Conservation (phyloP, 2,113 vertebrate genomes). For the Lethenteron camtschaticum region DNA sequence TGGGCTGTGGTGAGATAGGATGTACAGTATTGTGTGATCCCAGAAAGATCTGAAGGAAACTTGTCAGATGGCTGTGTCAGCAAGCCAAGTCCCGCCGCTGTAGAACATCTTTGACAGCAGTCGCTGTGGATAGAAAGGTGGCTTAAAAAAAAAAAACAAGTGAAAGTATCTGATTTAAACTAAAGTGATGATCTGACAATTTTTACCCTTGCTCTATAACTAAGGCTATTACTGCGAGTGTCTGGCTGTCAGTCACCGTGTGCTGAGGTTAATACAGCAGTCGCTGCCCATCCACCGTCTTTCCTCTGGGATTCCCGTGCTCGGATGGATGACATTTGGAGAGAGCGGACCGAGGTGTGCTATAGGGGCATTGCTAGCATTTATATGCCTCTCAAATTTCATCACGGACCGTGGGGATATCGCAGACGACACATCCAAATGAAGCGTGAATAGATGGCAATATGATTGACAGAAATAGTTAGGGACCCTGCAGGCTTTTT, state of each 20-base stretch:
- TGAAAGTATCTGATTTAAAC: slow-evolving; percentile 3
- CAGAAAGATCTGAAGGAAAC: slow-evolving; percentile 1
- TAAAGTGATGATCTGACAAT: slow-evolving; percentile 5
- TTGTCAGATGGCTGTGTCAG: slow-evolving; percentile 6
- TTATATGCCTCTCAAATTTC: slow-evolving; percentile 46
- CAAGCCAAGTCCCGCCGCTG: neutral
- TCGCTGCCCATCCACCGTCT: neutral
- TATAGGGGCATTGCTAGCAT: slow-evolving; percentile 25
- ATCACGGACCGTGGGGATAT: slow-evolving; percentile 86
- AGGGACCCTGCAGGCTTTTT: slow-evolving; percentile 3
- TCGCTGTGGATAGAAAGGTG: neutral
- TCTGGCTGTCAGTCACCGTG: slow-evolving; percentile 3
- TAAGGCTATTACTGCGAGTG: slow-evolving; percentile 5
- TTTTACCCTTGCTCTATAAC: slow-evolving; percentile 4
- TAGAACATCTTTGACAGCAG: neutral
- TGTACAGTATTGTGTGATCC: slow-evolving; percentile 2
- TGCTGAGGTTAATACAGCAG: slow-evolving; percentile 4
- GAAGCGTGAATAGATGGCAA: slow-evolving; percentile 98
- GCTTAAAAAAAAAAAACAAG: neutral
- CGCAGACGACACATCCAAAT: slow-evolving; percentile 98
- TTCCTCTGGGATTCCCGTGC: neutral
- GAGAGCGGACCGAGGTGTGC: neutral
- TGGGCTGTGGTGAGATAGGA: neutral
- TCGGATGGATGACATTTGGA: slow-evolving; percentile 1
- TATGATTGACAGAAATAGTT: slow-evolving; percentile 77